Evolutionary conservation across 1,140 invertebrate species (phyloP), one percentile per base, ranked within the genome.

Genomic region (Amyelois transitella): DNA sequence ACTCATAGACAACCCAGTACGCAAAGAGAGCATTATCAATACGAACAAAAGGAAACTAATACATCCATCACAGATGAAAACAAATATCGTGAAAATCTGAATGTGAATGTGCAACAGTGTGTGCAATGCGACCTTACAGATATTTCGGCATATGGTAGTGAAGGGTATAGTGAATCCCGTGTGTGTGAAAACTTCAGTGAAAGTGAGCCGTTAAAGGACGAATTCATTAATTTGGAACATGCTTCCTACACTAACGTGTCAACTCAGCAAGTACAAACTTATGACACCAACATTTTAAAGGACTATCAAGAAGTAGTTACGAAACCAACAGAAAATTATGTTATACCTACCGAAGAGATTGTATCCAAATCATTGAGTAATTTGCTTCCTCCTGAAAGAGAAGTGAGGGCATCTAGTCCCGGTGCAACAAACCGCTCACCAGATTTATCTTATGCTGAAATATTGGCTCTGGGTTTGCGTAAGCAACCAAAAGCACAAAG

Each of bases 391-490:
- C 21, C 61, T 45, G 62, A 72, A 48, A 18, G 50, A 47, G 67
- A 64, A 20, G 66, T 75, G 25, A 69, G 71, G 25, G 64, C 72
- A 17, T n/a, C 58, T 6, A 84, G 76, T 51, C 75, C 75, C 4
- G 53, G 64, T 6, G 50, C 51, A 7, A 72, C 62, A 61, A 53
- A 52, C 54, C 66, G 75, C n/a, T 75, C 73, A 24, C 76, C 87
- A 47, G 87, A 89, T 43, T 89, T 92, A 58, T 94, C 93, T 0
- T 94, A 94, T 78, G 93, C 93, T 14, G 92, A 93, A 81, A 93
- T 94, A 69, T 88, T 94, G 60, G 91, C 92, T 2, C 91, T 93
- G 59, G 93, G 93, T 2, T 88, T 94, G 32, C 72, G 84, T 63
- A 75, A 70, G 78, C 61, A 84, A 58, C 52, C 68, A 1, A 72